These are phyloP conservation scores for Tetanocera ferruginea DNA, from an alignment of 2,888 invertebrate species.

Conservation along the genomic window DNA sequence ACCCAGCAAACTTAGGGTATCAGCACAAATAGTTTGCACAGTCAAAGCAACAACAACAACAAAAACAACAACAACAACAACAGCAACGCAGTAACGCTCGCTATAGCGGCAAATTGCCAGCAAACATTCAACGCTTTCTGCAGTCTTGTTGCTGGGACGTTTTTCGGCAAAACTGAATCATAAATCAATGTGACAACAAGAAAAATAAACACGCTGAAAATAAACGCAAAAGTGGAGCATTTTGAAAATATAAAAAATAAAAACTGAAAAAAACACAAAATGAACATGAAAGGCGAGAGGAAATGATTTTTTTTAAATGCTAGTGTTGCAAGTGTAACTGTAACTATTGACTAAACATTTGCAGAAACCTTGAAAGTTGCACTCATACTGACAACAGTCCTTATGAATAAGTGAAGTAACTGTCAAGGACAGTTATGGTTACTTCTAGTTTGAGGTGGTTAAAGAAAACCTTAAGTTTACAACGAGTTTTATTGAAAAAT, in stretches of 20 bases:
- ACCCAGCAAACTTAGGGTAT: constrained; percentile 43
- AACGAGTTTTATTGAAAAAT: not conserved
- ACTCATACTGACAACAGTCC: not conserved
- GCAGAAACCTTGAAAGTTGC: constrained; percentile 3
- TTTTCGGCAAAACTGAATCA: constrained; percentile 28
- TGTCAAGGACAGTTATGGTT: not conserved
- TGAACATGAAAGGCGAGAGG: not conserved
- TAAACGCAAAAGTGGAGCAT: not conserved
- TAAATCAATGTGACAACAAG: constrained; percentile 38
- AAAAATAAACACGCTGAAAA: not conserved
- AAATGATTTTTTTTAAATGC: not conserved
- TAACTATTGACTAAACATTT: not conserved
- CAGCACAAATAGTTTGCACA: constrained; percentile 18
- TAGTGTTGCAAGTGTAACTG: not conserved
- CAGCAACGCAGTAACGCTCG: constrained; percentile 12
- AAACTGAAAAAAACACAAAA: not conserved
- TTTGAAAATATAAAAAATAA: too few relatives aligned
- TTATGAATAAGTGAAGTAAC: not conserved
- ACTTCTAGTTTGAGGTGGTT: too few relatives aligned
- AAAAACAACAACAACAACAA: constrained; percentile 10
- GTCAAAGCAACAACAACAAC: constrained; percentile 20
- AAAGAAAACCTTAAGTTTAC: too few relatives aligned
- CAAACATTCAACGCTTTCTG: constrained; percentile 18
- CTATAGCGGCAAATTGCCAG: constrained; percentile 45
- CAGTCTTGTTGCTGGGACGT: constrained; percentile 1